These are phyloP conservation scores for Scolopax mira DNA, from an alignment of 2,113 vertebrate genomes.

Conservation along the genomic window DNA sequence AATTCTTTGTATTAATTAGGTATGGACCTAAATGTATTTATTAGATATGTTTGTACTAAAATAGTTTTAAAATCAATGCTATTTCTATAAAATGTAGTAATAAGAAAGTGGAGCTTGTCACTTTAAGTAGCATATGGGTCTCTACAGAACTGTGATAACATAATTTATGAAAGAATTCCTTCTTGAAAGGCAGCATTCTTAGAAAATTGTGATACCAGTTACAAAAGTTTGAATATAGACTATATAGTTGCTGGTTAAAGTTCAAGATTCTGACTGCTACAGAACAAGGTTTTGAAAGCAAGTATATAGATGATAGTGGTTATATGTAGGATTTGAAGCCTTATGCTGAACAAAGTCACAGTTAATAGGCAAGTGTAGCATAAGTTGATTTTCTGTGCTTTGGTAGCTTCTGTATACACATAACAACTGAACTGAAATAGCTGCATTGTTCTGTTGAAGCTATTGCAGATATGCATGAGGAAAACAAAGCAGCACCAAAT, in stretches of 20 bases:
- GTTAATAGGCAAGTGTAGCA: not conserved
- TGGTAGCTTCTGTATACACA: not conserved
- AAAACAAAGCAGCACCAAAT: constrained; percentile 33
- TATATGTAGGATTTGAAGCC: not conserved
- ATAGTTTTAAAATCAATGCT: not conserved
- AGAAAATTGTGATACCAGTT: not conserved
- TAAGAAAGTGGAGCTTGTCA: not conserved
- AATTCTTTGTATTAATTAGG: not conserved
- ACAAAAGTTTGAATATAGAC: not conserved
- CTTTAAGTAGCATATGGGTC: not conserved
- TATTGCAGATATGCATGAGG: constrained; percentile 72
- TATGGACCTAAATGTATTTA: not conserved
- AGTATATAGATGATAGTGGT: not conserved
- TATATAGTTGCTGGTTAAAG: not conserved
- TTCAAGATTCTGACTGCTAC: not conserved
- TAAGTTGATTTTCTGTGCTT: not conserved
- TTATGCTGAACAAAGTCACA: not conserved
- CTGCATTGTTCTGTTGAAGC: constrained; percentile 44
- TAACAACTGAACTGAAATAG: not conserved
- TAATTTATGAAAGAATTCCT: not conserved
- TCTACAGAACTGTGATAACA: not conserved
- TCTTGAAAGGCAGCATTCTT: not conserved
- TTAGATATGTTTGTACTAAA: not conserved
- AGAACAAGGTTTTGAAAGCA: not conserved
- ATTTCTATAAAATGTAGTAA: not conserved